Conservation (phyloP, 2,888 invertebrate genomes). For the Argyra leucocephala region DNA sequence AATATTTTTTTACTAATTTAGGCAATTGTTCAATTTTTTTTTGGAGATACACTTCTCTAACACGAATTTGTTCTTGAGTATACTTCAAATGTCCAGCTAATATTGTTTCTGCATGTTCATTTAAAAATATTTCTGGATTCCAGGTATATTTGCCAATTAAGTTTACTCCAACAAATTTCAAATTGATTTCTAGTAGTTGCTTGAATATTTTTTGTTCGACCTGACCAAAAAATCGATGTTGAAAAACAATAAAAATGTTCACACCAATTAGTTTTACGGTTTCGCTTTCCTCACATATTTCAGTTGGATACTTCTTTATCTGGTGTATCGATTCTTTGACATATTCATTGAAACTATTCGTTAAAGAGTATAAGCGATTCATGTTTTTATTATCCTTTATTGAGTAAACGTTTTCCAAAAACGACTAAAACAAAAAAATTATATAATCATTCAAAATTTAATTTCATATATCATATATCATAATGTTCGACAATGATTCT, state of each 20-base stretch:
- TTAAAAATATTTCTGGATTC: conserved; percentile 75
- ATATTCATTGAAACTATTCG: conserved; percentile 38
- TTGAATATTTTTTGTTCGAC: conserved; percentile 68
- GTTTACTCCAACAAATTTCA: conserved; percentile 70
- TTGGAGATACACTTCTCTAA: conserved; percentile 50
- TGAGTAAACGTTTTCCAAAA: conserved; percentile 12
- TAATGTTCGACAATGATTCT: conserved; percentile 13
- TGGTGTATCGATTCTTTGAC: conserved; percentile 26
- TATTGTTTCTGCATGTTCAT: conserved; percentile 51
- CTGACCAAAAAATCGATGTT: conserved; percentile 63
- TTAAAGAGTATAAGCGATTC: conserved; percentile 20
- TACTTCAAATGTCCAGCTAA: conserved; percentile 45
- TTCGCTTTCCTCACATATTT: conserved; percentile 56
- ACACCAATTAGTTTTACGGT: conserved; percentile 53
- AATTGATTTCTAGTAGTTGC: conserved; percentile 63
- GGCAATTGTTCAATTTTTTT: conserved; percentile 50
- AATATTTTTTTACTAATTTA: conserved; percentile 50
- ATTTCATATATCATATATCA: no score
- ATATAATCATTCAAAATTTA: no score
- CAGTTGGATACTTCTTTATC: conserved; percentile 47
- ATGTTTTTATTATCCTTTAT: conserved; percentile 26
- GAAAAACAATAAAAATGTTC: conserved; percentile 59
- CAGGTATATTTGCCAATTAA: conserved; percentile 72
- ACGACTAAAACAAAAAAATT: conserved; percentile 12
- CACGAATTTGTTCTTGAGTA: conserved; percentile 38